Conservation (phyloP, 2,113 vertebrate genomes). For the Holacanthus passer region DNA sequence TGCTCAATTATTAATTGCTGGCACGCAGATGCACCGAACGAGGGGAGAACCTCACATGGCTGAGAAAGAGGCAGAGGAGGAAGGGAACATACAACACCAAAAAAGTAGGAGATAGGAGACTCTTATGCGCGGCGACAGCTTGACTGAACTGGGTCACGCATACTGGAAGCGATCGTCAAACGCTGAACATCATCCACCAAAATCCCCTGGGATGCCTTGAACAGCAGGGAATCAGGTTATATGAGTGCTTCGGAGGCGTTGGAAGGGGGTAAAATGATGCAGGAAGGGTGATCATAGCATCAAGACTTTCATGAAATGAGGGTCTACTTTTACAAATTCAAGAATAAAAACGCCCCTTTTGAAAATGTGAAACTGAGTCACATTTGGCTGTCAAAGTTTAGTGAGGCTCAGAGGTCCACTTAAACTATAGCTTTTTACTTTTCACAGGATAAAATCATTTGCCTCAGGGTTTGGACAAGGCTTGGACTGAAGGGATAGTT, state of each 20-base stretch:
- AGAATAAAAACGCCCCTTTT: neutral
- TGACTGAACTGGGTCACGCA: slow-evolving; percentile 85
- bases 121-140: slow-evolving; percentile 60
- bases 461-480: neutral
- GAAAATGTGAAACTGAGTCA: neutral
- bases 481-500: neutral
- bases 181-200: slow-evolving; percentile 44
- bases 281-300: slow-evolving; percentile 5
- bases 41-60: slow-evolving; percentile 27
- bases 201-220: slow-evolving; percentile 33
- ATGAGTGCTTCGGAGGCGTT: neutral
- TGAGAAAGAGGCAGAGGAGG: slow-evolving; percentile 24
- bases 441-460: neutral
- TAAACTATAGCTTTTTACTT: neutral
- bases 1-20: slow-evolving; percentile 75
- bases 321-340: neutral
- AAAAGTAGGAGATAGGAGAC: slow-evolving; percentile 49
- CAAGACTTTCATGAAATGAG: neutral
- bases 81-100: slow-evolving; percentile 29
- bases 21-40: slow-evolving; percentile 19
- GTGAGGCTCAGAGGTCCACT: neutral
- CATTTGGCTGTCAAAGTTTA: neutral
- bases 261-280: neutral
- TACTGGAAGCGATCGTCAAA: slow-evolving; percentile 59
- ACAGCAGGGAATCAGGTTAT: slow-evolving; percentile 48